Base-by-base conservation (phyloP, 2,888 invertebrate species). In the Mesoligia furuncula region DNA sequence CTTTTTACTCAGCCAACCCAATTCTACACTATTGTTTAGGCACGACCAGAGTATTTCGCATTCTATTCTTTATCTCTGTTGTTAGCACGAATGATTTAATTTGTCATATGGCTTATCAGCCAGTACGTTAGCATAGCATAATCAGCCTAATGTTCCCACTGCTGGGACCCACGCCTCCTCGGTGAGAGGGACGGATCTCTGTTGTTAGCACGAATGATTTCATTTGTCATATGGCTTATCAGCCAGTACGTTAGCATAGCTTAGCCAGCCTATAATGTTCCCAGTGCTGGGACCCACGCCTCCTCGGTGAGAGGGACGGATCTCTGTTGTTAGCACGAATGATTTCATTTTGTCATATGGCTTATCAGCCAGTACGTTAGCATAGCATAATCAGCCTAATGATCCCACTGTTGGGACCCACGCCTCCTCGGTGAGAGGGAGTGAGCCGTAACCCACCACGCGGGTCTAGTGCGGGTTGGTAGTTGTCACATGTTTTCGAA, bases 1-100 rank as follows among this genome's bases (percentile, higher is more conserved):
- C 89, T 90, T 93, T 93, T 92, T 92, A 91, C 73, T 78, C 79
- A 85, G 89, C 87, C 88, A 90, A 90, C 89, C 89, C 85, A 90
- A 89, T 89, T 91, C 88, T 89, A 89, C 88, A 92, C 91, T 89
- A 92, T 94, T 94, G 94, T 93, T 93, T 88, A 75, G 86, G 81
- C 85, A 88, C 83, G 87, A 79, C 86, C 81, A 83, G 83, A 82
- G 74, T 82, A 81, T 81, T 83, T 84, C 61, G 82, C 72, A 82
- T 90, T 88, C 84, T 87, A 73, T 85, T 88, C 85, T 87, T 78
- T 82, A 75, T 73, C 70, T 88, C n/a, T 64, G 20, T 64, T 27
- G 51, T 77, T 11, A 42, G 27, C 31, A n/a, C 9, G 36, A 59
- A 45, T 76, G 42, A 51, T 75, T 81, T 75, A n/a, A 31, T 20